Percentiles rank a stretch among this genome's conserved stretches.
These are phyloP conservation scores for Nothoprocta pentlandii DNA, from an alignment of 2,113 vertebrate species.

Conservation along the genomic window DNA sequence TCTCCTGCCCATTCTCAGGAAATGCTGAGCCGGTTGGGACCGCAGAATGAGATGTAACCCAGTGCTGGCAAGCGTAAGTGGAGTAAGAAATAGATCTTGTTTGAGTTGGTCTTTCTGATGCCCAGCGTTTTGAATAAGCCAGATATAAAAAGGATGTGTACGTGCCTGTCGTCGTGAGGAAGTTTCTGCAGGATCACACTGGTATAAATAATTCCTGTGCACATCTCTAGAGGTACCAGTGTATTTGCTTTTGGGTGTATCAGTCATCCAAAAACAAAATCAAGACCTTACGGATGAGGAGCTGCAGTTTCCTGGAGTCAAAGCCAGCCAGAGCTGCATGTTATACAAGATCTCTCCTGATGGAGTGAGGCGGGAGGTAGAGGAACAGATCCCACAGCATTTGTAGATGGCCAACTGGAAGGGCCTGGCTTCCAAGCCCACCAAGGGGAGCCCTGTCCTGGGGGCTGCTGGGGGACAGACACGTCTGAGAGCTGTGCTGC, in stretches of 20 bases:
- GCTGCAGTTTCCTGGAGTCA: neutral
- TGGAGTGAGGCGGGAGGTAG: neutral
- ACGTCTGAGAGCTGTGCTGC: rapidly evolving
- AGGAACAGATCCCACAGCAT: neutral
- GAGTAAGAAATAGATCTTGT: neutral
- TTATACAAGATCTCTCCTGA: neutral
- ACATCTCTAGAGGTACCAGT: conserved; percentile 18
- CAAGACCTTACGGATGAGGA: neutral
- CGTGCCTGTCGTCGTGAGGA: neutral
- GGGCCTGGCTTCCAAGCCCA: too few species aligned
- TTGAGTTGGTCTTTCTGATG: neutral
- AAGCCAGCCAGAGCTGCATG: neutral
- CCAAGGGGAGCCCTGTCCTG: neutral
- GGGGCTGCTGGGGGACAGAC: neutral
- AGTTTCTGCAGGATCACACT: conserved; percentile 4
- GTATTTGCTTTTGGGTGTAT: conserved; percentile 4
- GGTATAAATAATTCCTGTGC: conserved; percentile 41
- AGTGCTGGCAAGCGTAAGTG: neutral
- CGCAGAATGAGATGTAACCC: neutral
- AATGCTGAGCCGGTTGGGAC: neutral
- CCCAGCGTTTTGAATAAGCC: neutral
- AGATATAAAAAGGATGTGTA: neutral
- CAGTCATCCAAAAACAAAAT: neutral
- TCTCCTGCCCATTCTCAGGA: neutral
- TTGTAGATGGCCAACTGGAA: neutral